Evolutionary conservation across 35 echinoderm and acorn worm species (phyloP), one percentile per base, ranked within the genome.

Genomic region (Ophiothrix spiculata): DNA sequence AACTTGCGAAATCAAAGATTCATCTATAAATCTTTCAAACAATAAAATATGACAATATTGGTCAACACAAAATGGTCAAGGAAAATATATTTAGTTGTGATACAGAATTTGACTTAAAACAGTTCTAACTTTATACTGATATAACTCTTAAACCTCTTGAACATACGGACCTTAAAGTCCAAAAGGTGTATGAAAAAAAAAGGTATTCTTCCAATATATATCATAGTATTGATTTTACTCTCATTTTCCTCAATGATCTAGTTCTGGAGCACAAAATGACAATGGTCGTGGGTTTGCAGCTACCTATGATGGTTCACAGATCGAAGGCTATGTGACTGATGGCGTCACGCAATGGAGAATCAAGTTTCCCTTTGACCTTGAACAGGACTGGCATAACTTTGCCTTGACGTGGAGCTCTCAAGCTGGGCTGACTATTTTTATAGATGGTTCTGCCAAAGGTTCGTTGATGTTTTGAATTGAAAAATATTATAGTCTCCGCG

Each of bases 371-470:
- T 74, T 36, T 40, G 42, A 23, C 4, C 83, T 82, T 38, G 85
- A 78, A 8, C 32, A 34, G 16, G 78, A 88, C 36, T 97, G 95
- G 95, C 79, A 79, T n/a, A 97, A 97, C 64, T 90, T 90, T 78
- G 94, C 91, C n/a, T 32, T 90, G 0, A 85, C 91, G 13, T 97
- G 94, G 94, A 97, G 87, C 46, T 38, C 75, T 38, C 21, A 16
- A 2, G 39, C 39, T 76, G 94, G 94, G 0, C 56, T 97, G 11
- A 69, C 76, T 40, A 80, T 93, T 0, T 87, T 93, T 74, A 38
- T 90, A 13, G 84, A 93, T 83, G 94, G 94, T 23, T 39, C 81
- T 34, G 41, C 80, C 25, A 86, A 86, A 80, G 88, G 90, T 97
- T 32, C 56, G 79, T n/a, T 40, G 33, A 37, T 77, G 3, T 10